Conservation (phyloP, 1,140 invertebrate species). For the Tribolium madens region DNA sequence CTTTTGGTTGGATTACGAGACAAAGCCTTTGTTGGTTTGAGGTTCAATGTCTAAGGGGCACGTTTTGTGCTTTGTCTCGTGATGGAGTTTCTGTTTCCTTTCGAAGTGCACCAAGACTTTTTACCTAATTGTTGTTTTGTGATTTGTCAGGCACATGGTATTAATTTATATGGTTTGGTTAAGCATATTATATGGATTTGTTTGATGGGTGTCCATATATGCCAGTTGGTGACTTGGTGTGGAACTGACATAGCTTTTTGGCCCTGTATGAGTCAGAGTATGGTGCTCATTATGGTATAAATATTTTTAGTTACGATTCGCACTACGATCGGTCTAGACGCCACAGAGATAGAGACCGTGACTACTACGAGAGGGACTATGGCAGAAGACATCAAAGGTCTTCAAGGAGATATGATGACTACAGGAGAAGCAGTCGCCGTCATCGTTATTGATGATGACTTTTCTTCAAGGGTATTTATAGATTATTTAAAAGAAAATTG, state of each 20-base stretch:
- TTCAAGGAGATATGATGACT: conserved; percentile 61
- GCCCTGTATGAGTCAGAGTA: conserved; percentile 37
- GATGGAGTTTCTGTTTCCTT: conserved; percentile 38
- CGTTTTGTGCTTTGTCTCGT: conserved; percentile 17
- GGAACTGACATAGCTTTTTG: conserved; percentile 52
- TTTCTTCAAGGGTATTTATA: conserved; percentile 18
- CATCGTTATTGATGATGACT: conserved; percentile 58
- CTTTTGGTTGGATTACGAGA: conserved; percentile 20
- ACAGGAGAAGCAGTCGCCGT: conserved; percentile 59
- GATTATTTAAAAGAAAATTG: conserved; percentile 5
- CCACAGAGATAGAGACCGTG: conserved; percentile 60
- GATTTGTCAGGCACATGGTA: conserved; percentile 67
- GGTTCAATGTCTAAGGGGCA: background rate
- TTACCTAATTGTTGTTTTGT: conserved; percentile 65
- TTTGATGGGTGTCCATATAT: conserved; percentile 52
- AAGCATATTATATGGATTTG: conserved; percentile 57
- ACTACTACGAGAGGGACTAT: conserved; percentile 56
- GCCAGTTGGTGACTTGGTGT: conserved; percentile 53
- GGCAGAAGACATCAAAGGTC: conserved; percentile 57
- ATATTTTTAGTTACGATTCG: conserved; percentile 65
- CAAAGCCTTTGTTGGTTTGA: conserved; percentile 4
- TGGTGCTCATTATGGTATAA: conserved; percentile 52
- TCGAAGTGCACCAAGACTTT: conserved; percentile 45
- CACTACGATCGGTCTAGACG: conserved; percentile 61
- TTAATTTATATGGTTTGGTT: conserved; percentile 66